Conservation (phyloP, 2,888 invertebrate genomes). For the Cheilosia vernalis region DNA sequence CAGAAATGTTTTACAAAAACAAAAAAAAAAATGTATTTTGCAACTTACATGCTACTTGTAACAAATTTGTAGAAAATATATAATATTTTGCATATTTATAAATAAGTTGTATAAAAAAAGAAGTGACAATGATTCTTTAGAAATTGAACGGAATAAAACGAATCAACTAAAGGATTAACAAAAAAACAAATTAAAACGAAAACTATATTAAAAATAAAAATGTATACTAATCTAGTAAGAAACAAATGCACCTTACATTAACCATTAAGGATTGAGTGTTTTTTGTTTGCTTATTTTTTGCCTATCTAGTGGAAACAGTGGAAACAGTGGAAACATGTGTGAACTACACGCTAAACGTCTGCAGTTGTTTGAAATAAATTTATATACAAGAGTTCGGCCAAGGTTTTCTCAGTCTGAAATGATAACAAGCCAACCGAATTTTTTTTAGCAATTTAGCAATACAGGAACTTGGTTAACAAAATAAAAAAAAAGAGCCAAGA, state of each 20-base stretch:
- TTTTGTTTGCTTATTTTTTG: not conserved
- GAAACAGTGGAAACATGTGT: slow-evolving; percentile 36
- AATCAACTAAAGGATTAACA: slow-evolving; percentile 37
- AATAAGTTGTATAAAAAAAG: slow-evolving; percentile 47
- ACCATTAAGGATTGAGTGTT: slow-evolving; percentile 29
- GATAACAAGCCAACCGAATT: slow-evolving; percentile 76
- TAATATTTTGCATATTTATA: slow-evolving; percentile 36
- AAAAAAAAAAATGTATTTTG: slow-evolving; percentile 36
- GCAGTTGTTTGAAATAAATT: slow-evolving; percentile 61
- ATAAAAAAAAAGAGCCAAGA: not conserved
- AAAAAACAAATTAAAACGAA: slow-evolving; percentile 32
- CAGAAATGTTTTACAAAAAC: slow-evolving; percentile 22
- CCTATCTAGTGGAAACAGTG: slow-evolving; percentile 46
- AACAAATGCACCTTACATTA: slow-evolving; percentile 70
- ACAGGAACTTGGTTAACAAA: slow-evolving; percentile 36
- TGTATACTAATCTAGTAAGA: slow-evolving; percentile 13
- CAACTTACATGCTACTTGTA: slow-evolving; percentile 39
- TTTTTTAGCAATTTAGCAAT: slow-evolving; percentile 49
- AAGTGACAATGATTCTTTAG: slow-evolving; percentile 26
- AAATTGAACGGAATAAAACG: slow-evolving; percentile 15
- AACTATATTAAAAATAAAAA: slow-evolving; percentile 12
- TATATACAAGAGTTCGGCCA: slow-evolving; percentile 87
- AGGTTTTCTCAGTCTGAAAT: slow-evolving; percentile 90
- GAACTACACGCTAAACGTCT: slow-evolving; percentile 47
- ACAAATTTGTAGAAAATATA: slow-evolving; percentile 62